These are phyloP conservation scores for Butorides virescens DNA, from an alignment of 2,113 vertebrate genomes.

Conservation along the genomic window DNA sequence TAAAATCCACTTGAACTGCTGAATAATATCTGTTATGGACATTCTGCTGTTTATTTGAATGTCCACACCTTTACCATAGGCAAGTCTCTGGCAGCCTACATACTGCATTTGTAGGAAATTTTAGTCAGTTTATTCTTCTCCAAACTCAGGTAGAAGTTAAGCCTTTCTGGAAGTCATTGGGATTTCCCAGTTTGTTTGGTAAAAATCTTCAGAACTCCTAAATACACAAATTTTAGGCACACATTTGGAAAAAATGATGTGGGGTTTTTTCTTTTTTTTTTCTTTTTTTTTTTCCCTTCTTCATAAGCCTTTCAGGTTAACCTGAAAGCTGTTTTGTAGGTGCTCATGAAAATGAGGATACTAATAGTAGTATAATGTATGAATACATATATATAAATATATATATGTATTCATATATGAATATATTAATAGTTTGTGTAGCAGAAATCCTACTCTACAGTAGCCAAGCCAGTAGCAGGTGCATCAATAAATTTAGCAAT, in stretches of 20 bases:
- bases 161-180: not conserved
- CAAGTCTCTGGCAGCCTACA: not conserved
- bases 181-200: not conserved
- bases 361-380: not conserved
- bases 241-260: not conserved
- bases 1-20: not conserved
- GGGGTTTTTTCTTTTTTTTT: not conserved
- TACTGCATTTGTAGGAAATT: not conserved
- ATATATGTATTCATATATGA: no score
- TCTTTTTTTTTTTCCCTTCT: not conserved
- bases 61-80: fast-evolving
- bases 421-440: not conserved
- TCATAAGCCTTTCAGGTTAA: not conserved
- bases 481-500: conserved; percentile 41
- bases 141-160: not conserved
- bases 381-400: not conserved
- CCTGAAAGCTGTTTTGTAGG: not conserved
- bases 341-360: not conserved
- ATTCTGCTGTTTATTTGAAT: not conserved
- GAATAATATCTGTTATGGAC: not conserved
- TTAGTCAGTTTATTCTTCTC: not conserved
- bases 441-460: not conserved
- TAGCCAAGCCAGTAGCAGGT: conserved; percentile 31
- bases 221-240: not conserved
- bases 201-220: not conserved